A percentile compares a stretch with the other conserved stretches of the same genome.
Conservation (phyloP, 1,140 invertebrate species). For the Ylistrum balloti region DNA sequence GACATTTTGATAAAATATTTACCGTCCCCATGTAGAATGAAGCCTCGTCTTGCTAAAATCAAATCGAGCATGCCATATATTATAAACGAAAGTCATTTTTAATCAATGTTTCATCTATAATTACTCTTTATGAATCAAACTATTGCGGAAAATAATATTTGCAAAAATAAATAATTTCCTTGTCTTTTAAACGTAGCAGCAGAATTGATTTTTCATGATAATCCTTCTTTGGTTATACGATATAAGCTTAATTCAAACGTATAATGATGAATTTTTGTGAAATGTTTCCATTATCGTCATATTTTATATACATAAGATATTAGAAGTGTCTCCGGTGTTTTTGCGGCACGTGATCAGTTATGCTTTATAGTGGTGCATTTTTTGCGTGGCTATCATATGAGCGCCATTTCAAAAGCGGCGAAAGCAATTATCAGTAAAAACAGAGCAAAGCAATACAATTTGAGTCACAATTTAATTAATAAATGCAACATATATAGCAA, state of each 20-base stretch:
- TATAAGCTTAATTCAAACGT: neutral
- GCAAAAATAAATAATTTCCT: no score
- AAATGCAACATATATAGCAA: neutral
- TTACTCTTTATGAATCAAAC: no score
- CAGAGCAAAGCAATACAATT: neutral
- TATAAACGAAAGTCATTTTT: no score
- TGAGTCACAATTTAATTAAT: conserved; percentile 7
- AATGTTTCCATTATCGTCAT: neutral
- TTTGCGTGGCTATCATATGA: neutral
- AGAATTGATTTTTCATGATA: no score
- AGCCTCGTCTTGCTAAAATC: neutral
- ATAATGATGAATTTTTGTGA: no score
- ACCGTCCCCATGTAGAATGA: neutral
- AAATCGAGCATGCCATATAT: no score
- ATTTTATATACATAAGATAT: neutral
- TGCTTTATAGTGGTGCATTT: neutral
- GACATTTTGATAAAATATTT: no score
- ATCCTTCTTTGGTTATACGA: no score
- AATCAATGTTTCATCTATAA: no score
- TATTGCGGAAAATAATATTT: no score
- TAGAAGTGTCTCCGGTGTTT: neutral
- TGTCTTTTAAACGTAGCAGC: no score
- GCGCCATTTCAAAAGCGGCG: neutral
- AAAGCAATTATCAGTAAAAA: neutral
- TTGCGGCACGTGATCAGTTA: no score